Conservation (phyloP, 2,797 vertebrate species). For the Myiotriccus ornatus region DNA sequence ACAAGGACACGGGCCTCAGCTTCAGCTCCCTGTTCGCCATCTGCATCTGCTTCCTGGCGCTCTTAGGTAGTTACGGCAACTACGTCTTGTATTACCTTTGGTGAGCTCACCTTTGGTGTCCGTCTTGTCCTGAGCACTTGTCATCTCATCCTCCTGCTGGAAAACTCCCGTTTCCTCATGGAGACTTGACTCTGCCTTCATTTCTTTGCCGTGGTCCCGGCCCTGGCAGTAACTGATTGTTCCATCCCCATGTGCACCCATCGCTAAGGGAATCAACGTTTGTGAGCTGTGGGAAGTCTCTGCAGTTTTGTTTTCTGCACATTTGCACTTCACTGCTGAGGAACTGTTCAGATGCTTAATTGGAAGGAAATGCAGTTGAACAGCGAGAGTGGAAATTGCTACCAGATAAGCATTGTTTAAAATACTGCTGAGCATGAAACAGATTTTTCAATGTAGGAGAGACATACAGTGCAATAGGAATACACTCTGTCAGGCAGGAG, state of each 20-base stretch:
- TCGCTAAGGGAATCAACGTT: background rate
- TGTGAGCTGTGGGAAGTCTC: background rate
- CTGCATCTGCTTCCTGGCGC: slow-evolving; percentile 88
- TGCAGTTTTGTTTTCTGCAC: background rate
- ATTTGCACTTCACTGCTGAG: background rate
- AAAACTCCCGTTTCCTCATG: background rate
- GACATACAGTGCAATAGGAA: background rate
- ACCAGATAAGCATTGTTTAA: background rate
- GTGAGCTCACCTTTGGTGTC: slow-evolving; percentile 57
- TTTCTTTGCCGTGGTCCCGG: background rate
- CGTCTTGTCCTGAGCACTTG: background rate
- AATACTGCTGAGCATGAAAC: background rate
- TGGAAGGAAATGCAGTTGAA: background rate
- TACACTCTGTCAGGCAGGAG: background rate
- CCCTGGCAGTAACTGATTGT: background rate
- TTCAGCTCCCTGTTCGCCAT: slow-evolving; percentile 91
- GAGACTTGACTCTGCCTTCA: background rate
- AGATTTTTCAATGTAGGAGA: background rate
- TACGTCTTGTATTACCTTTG: slow-evolving; percentile 79
- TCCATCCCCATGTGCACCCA: background rate
- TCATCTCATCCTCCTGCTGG: background rate
- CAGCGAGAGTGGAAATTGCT: background rate
- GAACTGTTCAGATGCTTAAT: background rate
- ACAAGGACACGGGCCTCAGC: slow-evolving; percentile 86
- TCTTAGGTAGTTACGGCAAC: slow-evolving; percentile 87